Evolutionary conservation across 2,888 invertebrate genomes (phyloP).

Genomic region (Athetis lepigone): DNA sequence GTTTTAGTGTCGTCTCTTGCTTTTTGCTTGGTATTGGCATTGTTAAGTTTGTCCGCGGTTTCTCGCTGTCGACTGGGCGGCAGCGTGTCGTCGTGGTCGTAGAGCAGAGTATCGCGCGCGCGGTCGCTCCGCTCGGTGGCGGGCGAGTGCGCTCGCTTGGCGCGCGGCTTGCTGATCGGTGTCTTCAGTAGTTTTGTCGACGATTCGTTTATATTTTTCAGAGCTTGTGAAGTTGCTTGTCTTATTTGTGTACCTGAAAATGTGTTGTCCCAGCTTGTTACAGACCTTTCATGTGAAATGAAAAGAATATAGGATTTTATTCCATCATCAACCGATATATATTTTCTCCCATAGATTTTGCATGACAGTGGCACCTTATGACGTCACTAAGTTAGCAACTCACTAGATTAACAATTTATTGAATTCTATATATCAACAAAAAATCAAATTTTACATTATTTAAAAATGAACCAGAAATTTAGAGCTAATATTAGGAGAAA

Average conservation of each 20-base stretch:
- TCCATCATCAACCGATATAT: too few relatives aligned
- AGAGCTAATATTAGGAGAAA: too few relatives aligned
- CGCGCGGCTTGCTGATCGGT: constrained; percentile 66
- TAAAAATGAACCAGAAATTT: too few relatives aligned
- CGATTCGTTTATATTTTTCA: constrained; percentile 76
- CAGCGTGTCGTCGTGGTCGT: constrained; percentile 82
- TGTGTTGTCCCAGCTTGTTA: background rate
- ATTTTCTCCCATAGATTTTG: too few relatives aligned
- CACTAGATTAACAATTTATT: too few relatives aligned
- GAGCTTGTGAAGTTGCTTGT: constrained; percentile 80
- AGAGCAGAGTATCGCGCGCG: constrained; percentile 83
- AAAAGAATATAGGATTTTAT: too few relatives aligned
- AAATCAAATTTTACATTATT: too few relatives aligned
- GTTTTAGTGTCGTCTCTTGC: constrained; percentile 61
- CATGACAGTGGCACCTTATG: too few relatives aligned
- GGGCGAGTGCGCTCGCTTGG: constrained; percentile 14
- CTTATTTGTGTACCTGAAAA: constrained; percentile 83
- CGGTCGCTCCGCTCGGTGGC: constrained; percentile 33
- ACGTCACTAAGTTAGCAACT: too few relatives aligned
- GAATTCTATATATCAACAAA: too few relatives aligned
- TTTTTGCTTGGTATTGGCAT: constrained; percentile 80
- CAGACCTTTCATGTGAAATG: too few relatives aligned
- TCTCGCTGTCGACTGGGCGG: constrained; percentile 84
- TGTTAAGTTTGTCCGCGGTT: too few relatives aligned
- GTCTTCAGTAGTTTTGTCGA: constrained; percentile 78